Conservation (phyloP, 2,888 invertebrate genomes). For the Monochamus alternatus region DNA sequence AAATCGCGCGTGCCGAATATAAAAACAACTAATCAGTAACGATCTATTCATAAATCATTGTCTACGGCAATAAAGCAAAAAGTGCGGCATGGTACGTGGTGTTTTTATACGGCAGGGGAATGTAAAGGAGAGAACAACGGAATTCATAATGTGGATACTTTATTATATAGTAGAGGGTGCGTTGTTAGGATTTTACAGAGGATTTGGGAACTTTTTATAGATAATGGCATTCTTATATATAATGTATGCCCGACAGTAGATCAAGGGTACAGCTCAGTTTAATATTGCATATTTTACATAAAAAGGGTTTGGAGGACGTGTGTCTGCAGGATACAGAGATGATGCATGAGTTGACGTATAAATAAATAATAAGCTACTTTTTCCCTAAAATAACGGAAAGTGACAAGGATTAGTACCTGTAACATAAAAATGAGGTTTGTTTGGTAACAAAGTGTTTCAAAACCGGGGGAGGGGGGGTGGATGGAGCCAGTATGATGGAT, state of each 20-base stretch:
- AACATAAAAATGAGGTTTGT: too few species aligned
- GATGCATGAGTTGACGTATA: too few species aligned
- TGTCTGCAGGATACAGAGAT: too few species aligned
- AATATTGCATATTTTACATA: slow-evolving; percentile 2
- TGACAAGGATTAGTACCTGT: too few species aligned
- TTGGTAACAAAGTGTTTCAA: too few species aligned
- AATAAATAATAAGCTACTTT: too few species aligned
- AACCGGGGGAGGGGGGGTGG: too few species aligned
- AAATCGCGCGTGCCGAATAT: slow-evolving; percentile 17
- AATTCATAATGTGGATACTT: slow-evolving; percentile 18
- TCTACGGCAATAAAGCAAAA: slow-evolving; percentile 29
- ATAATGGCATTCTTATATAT: slow-evolving; percentile 13
- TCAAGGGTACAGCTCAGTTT: background rate
- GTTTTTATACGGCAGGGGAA: background rate
- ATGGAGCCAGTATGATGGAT: too few species aligned
- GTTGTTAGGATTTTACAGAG: background rate
- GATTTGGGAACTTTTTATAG: slow-evolving; percentile 3
- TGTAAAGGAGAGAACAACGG: slow-evolving; percentile 1
- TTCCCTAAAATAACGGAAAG: too few species aligned
- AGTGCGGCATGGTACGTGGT: background rate
- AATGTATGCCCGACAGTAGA: background rate
- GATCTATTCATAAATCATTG: slow-evolving; percentile 32
- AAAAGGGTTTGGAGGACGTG: background rate
- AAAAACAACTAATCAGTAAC: slow-evolving; percentile 20
- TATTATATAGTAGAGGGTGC: slow-evolving; percentile 9